Evolutionary conservation across 2,797 vertebrate species (phyloP).

Genomic region (Tinamus major): DNA sequence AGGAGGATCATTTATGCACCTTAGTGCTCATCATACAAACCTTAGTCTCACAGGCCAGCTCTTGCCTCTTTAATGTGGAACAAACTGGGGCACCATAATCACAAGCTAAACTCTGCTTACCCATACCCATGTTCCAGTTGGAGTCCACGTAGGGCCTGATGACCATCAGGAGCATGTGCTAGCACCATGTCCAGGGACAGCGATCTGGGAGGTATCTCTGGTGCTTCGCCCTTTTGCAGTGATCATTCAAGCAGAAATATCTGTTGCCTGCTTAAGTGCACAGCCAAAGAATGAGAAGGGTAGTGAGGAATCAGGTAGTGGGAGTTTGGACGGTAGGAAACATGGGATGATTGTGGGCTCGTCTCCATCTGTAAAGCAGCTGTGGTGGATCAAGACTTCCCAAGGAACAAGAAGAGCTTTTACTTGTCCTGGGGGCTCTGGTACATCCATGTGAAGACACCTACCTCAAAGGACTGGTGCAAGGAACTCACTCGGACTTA

Average conservation of each 20-base stretch:
- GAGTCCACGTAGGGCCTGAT: too few relatives aligned
- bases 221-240: not conserved
- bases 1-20: not conserved
- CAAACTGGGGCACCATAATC: not conserved
- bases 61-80: not conserved
- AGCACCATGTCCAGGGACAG: not conserved
- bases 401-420: not conserved
- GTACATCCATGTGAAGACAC: not conserved
- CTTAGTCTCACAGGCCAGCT: not conserved
- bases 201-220: not conserved
- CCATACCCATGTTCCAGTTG: too few relatives aligned
- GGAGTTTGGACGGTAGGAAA: too few relatives aligned
- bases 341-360: not conserved
- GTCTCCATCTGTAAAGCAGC: not conserved
- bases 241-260: not conserved
- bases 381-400: not conserved
- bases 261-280: not conserved
- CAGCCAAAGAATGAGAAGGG: not conserved
- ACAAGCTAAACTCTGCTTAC: not conserved
- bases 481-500: not conserved
- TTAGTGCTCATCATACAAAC: not conserved
- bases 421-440: rapidly evolving
- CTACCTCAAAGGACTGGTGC: rapidly evolving
- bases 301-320: not conserved
- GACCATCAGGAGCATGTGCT: not conserved